A percentile compares a stretch with the other conserved stretches of the same genome.
These are phyloP conservation scores for Pachyrhynchus sulphureomaculatus DNA, from an alignment of 1,140 invertebrate species.

Conservation along the genomic window DNA sequence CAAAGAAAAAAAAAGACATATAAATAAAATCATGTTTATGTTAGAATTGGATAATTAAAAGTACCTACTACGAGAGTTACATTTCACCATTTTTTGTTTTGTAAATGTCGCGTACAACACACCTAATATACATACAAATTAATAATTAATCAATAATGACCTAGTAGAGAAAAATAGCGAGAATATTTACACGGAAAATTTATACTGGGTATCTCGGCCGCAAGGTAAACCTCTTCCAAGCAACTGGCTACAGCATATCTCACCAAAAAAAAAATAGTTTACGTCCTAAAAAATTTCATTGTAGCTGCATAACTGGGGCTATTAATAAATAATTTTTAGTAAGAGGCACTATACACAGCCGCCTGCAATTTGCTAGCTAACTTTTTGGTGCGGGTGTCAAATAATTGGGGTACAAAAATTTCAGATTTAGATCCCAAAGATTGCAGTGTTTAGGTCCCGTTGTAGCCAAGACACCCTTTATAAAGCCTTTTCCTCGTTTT, in stretches of 20 bases:
- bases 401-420: too few relatives aligned
- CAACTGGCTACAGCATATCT: not conserved
- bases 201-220: slow-evolving; percentile 2
- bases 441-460: not conserved
- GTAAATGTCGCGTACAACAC: slow-evolving; percentile 25
- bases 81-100: slow-evolving; percentile 23
- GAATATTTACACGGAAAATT: slow-evolving; percentile 26
- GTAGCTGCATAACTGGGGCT: too few relatives aligned
- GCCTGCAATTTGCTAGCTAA: too few relatives aligned
- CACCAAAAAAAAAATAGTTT: too few relatives aligned
- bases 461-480: not conserved
- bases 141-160: slow-evolving; percentile 25
- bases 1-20: slow-evolving; percentile 21
- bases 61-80: slow-evolving; percentile 21
- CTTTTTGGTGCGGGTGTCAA: too few relatives aligned
- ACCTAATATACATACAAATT: slow-evolving; percentile 28
- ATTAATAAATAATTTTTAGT: too few relatives aligned
- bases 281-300: too few relatives aligned
- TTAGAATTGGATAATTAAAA: slow-evolving; percentile 27
- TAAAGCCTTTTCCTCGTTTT: not conserved
- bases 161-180: slow-evolving; percentile 27
- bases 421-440: too few relatives aligned
- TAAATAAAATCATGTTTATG: slow-evolving; percentile 27
- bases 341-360: too few relatives aligned
- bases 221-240: not conserved